Base-by-base conservation (phyloP, 2,888 invertebrate genomes). In the Pandemis cinnamomeana region DNA sequence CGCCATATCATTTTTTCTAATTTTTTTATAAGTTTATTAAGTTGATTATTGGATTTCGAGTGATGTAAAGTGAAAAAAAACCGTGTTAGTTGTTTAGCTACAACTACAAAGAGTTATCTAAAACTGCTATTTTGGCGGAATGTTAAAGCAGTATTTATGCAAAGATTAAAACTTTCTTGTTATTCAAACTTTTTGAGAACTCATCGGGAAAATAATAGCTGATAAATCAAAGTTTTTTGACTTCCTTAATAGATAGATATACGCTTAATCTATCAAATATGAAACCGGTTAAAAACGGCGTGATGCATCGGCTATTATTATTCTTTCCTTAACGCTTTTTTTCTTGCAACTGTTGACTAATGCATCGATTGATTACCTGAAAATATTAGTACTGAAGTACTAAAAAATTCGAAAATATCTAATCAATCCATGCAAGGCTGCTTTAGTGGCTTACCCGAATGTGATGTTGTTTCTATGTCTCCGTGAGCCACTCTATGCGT, bases 381-480 rank as follows among this genome's bases (percentile, higher is more conserved):
- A 36, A 36, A 27, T 27, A 27, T 27, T 27, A 27, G 27, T 27
- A 27, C 27, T 27, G 27, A 27, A 27, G 27, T 27, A 8, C n/a
- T 20, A 8, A 1, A 20, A 42, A 46, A 10, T 10, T 15, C 1
- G 7, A 8, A 15, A 10, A 41, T 2, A 5, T 7, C 5, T 8
- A 46, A 68, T 63, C 46, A 15, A 46, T 72, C 20, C 8, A 64
- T 55, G 63, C 41, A 27, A 63, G 36, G 44, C 11, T 63, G 68
- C 55, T 63, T 69, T 69, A 58, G 13, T 27, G 58, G 67, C 55
- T 62, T 55, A 13, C 10, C n/a, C 27, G 53, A 68, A 61, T 61
- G 15, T 68, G 66, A 66, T 60, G 67, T 67, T 55, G 67, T 72
- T 41, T 51, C 36, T 67, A 20, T 67, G 42, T 58, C 41, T 41